Evolutionary conservation across 2,113 vertebrate species (phyloP), one percentile per base, ranked within the genome.

Genomic region (Potamarius usumacintae): DNA sequence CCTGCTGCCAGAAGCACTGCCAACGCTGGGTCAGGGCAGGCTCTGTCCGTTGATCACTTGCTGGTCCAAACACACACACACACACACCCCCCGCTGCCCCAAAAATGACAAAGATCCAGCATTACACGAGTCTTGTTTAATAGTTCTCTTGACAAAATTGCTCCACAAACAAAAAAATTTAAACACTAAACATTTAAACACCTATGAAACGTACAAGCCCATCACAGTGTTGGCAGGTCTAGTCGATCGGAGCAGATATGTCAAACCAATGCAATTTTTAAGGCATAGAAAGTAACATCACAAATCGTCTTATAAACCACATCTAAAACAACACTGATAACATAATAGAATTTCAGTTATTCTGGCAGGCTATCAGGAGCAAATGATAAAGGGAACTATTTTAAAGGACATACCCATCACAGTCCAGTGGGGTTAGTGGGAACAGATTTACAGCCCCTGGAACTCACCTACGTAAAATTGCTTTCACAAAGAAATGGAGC

Each of bases 211-310:
- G n/a, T 76, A 95, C 42, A 89, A 88, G 90, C 91, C 91, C 72
- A 90, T 94, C 93, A 93, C 90, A 92, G 93, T 91, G 92, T 86
- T 91, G 88, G 89, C 90, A 94, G 93, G 94, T 94, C 94, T 94
- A 91, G 93, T 92, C 92, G 88, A 91, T 88, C 86, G 89, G 0
- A 50, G 93, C 92, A 89, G 86, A 90, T 65, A 89, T 20, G 57
- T 88, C 89, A 91, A 83, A 91, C 89, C 87, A 89, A 92, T 10
- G 83, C 85, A 76, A 92, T 91, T 92, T 90, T 93, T 93, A 94
- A 95, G 94, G 95, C 94, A 96, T 94, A 91, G 77, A 91, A 92
- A 89, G 90, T 1, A 48, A 87, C 83, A 88, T 92, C 83, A 78
- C 91, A 87, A 92, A 82, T 85, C 85, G 78, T 67, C 87, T 67